Evolutionary conservation across 2,797 vertebrate species (phyloP), one percentile per base, ranked within the genome.

Genomic region (Knipowitschia caucasica): DNA sequence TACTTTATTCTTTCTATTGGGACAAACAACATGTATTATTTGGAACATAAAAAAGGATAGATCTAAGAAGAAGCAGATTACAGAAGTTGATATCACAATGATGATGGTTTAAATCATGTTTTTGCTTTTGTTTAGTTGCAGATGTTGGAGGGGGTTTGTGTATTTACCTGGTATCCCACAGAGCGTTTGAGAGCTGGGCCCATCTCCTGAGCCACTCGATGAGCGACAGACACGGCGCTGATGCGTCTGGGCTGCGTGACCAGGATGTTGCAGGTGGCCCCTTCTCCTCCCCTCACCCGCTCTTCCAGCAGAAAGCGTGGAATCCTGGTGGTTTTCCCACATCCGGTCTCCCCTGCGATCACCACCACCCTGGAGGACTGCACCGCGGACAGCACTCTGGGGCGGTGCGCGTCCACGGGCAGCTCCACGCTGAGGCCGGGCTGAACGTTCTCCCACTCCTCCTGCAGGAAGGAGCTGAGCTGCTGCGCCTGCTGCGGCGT

Each of bases 171-270:
- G 78, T 97, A 95, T 64, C 97, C 97, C 59, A 97, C 93, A 0
- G 86, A 91, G 65, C 69, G 81, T 50, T 87, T 90, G 54, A 99
- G 89, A 42, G 71, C 75, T 3, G 95, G 93, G 0, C 96, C 95
- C 89, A 99, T 84, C 81, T 99, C 96, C 0, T 96, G 91, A 0
- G 92, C 90, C 11, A 99, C 95, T 0, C 96, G 92, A 12, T 97
- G 92, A 0, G 95, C 93, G 7, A 99, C 96, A 0, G 97, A 96
- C 65, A 99, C 94, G 0, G 97, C 96, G 0, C 96, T 98, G 81
- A 99, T 98, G 10, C 96, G 83, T 1, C 96, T 92, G 0, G 97
- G 97, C 69, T 99, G 97, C 0, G 97, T 99, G 77, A 99, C 92
- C 40, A 99, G 80, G 46, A 99, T 76, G 27, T 98, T 99, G 84